phyloP scores from a whole-genome alignment of 2,888 invertebrate species.

The Drosophila paracracens region DNA sequence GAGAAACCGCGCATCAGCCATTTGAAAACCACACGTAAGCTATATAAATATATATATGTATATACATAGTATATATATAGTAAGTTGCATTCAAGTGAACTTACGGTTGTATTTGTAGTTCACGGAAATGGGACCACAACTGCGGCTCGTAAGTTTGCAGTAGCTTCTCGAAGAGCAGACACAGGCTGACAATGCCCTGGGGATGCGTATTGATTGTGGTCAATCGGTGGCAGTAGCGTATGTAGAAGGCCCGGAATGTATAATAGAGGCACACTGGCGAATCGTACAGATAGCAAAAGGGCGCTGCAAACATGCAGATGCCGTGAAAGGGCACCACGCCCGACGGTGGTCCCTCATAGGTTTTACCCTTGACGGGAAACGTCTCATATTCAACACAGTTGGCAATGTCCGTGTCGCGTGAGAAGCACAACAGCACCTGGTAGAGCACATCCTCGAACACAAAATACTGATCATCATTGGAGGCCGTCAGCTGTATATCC shows the following conservation, averaged over 20 bases:
- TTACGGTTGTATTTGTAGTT: conserved; percentile 96
- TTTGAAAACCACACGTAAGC: conserved; percentile 95
- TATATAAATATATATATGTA: conserved; percentile 82
- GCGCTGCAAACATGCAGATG: conserved; percentile 98
- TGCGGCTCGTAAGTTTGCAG: conserved; percentile 95
- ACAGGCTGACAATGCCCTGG: conserved; percentile 95
- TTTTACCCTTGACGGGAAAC: conserved; percentile 82
- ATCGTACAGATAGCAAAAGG: conserved; percentile 96
- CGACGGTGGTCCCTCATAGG: conserved; percentile 90
- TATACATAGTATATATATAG: too few relatives aligned
- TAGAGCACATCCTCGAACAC: conserved; percentile 98
- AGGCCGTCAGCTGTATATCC: conserved; percentile 97
- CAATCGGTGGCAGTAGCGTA: conserved; percentile 95
- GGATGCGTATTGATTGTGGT: conserved; percentile 97
- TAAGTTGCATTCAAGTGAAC: conserved; percentile 80
- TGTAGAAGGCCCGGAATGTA: conserved; percentile 95
- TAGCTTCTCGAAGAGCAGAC: conserved; percentile 94
- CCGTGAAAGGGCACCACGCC: conserved; percentile 98
- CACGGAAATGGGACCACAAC: conserved; percentile 95
- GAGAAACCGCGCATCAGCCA: conserved; percentile 99
- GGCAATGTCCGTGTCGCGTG: conserved; percentile 93
- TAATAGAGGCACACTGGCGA: conserved; percentile 94
- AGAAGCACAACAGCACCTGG: conserved; percentile 96
- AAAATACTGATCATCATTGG: conserved; percentile 99
- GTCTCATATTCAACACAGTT: conserved; percentile 88